phyloP scores from a whole-genome alignment of 1,140 invertebrate species.

The Bactericera cockerelli region DNA sequence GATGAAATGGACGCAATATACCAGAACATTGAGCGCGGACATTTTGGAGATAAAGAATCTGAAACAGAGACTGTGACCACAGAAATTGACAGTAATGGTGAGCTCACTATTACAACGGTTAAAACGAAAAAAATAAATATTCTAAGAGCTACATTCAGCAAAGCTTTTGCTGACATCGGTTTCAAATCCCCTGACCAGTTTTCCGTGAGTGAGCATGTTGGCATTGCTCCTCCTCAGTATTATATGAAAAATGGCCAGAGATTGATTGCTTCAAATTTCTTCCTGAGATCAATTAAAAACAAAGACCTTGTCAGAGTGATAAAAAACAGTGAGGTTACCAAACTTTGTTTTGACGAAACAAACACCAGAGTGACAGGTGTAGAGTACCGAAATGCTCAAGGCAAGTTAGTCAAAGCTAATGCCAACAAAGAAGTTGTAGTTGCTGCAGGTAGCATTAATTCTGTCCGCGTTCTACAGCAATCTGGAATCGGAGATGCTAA shows the following conservation, averaged over 20 bases:
- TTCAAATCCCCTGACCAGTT: background rate
- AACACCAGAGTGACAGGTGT: background rate
- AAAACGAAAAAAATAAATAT: background rate
- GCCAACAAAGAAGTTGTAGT: background rate
- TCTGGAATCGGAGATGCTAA: background rate
- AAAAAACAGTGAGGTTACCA: background rate
- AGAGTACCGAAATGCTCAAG: background rate
- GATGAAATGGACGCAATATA: background rate
- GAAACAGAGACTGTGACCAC: background rate
- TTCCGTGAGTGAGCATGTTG: conserved; percentile 1
- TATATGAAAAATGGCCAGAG: conserved; percentile 2
- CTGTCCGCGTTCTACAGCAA: background rate
- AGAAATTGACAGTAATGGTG: background rate
- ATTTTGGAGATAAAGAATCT: background rate
- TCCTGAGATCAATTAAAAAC: background rate
- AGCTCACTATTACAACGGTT: background rate
- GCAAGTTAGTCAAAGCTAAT: background rate
- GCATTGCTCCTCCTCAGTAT: background rate
- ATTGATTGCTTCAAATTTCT: background rate
- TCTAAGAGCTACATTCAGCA: background rate
- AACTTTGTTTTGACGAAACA: conserved; percentile 5
- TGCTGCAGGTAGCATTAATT: background rate
- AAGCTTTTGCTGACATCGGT: background rate
- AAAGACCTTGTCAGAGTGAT: background rate
- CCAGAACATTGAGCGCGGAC: background rate